Percentiles rank a stretch among this genome's conserved stretches.
phyloP scores from a whole-genome alignment of 2,797 vertebrate species.

The Trichosurus vulpecula region DNA sequence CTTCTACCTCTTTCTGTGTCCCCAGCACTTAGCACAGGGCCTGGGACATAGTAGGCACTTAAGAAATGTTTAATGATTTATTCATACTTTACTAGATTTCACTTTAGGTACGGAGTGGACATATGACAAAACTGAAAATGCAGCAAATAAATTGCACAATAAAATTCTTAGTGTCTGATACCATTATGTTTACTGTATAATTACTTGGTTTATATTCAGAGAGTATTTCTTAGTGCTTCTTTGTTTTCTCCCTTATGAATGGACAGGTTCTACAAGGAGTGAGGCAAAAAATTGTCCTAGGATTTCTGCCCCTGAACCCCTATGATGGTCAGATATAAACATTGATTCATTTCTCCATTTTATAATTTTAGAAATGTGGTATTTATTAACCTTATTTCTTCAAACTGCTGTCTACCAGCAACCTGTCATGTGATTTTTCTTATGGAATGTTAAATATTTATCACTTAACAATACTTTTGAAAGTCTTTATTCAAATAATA shows the following conservation, averaged over 20 bases:
- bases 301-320: neutral
- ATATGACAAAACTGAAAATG: constrained; percentile 11
- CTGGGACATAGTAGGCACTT: neutral
- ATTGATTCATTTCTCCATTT: neutral
- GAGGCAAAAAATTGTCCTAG: neutral
- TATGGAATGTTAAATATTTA: neutral
- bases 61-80: constrained; percentile 10
- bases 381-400: neutral
- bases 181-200: constrained; percentile 48
- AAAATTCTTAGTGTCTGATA: neutral
- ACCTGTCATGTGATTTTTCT: neutral
- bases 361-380: neutral
- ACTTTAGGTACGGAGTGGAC: constrained; percentile 10
- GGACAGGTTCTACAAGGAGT: constrained; percentile 26
- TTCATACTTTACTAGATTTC: constrained; percentile 24
- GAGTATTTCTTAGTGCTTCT: neutral
- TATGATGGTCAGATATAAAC: neutral
- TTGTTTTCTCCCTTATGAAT: constrained; percentile 31
- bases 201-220: neutral
- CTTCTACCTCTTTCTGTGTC: neutral
- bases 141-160: neutral
- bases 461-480: neutral
- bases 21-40: neutral
- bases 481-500: neutral
- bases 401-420: neutral